Base-by-base conservation (phyloP, 2,113 vertebrate genomes). In the Spilogale gracilis region DNA sequence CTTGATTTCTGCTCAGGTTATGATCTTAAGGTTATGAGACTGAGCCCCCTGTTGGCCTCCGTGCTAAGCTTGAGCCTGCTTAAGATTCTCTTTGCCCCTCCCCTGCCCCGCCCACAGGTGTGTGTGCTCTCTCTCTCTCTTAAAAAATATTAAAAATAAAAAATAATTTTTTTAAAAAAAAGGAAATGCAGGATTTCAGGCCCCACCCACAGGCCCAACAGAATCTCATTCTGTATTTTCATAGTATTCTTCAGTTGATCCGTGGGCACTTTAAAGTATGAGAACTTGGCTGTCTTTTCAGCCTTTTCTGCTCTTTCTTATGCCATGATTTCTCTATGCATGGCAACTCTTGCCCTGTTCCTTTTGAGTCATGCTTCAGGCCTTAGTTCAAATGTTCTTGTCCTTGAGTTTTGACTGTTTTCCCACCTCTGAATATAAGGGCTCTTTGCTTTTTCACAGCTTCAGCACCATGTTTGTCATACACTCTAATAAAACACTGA, bases 311-410 rank as follows among this genome's bases (percentile, higher is more conserved):
- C 13, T 83, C 8, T 14, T 67, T 5, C 18, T 74, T 65, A 43
- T 25, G 14, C 23, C 3, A 43, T 54, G 3, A 83, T 67, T 45
- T 86, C 92, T 88, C 16, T 78, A 6, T 78, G 9, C 9, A 30
- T 76, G 32, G 86, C 73, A 86, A 11, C 11, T 85, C 50, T 92
- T 83, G 3, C 16, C 9, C 52, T 69, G 90, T 91, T 16, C 54
- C 43, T 61, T 79, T 95, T 91, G 80, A 84, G 58, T 60, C 73
- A 63, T 71, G 27, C 21, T 87, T 84, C 56, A 95, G 79, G n/a
- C 65, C 23, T 84, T 74, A 50, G 79, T 88, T 93, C 56, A 91
- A 14, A 80, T 94, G 38, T 74, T 93, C n/a, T 94, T 84, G n/a
- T 69, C 54, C 21, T 76, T 6, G 71, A 79, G 45, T 94, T 18